phyloP scores from a whole-genome alignment of 2,113 vertebrate species.

The Stictonetta naevosa region DNA sequence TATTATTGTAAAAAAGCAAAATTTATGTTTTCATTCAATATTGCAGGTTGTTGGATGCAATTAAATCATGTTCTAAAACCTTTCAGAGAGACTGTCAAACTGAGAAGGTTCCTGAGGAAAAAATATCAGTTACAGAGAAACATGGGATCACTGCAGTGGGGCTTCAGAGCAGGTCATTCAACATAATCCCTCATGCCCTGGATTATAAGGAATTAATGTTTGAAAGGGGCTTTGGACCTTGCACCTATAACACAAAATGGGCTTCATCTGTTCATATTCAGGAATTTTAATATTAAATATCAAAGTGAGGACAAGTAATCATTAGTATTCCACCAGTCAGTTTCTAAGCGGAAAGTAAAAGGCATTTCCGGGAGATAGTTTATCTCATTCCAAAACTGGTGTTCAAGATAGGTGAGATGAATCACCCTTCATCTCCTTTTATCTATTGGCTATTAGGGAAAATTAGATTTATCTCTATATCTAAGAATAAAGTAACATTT shows the following conservation, averaged over 20 bases:
- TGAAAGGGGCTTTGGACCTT: background rate
- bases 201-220: background rate
- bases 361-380: background rate
- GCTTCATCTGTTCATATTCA: background rate
- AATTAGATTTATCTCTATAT: background rate
- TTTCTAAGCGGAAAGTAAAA: background rate
- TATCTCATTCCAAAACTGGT: background rate
- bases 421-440: background rate
- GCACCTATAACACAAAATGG: background rate
- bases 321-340: background rate
- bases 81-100: background rate
- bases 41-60: background rate
- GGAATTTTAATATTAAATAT: background rate
- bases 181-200: background rate
- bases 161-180: background rate
- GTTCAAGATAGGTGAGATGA: background rate
- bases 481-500: background rate
- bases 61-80: background rate
- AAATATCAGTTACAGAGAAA: background rate
- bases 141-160: background rate
- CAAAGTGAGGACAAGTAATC: background rate
- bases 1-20: fast-evolving
- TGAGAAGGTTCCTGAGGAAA: background rate
- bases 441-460: background rate
- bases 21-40: background rate